Percentiles rank a stretch among this genome's conserved stretches.
These are phyloP conservation scores for Ceyx margarethae DNA, from an alignment of 2,113 vertebrate species.

Conservation along the genomic window DNA sequence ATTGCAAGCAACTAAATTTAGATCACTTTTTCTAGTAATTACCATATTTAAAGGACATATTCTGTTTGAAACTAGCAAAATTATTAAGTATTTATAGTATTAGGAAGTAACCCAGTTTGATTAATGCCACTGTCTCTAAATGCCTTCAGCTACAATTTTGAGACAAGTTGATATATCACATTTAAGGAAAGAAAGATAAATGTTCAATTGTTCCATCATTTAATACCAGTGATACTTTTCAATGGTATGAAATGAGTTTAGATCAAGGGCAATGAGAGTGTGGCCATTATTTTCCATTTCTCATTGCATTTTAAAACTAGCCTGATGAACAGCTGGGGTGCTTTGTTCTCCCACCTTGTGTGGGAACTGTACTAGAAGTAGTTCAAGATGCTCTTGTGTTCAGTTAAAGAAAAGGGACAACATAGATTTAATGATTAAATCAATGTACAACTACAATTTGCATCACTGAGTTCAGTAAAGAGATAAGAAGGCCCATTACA, in stretches of 20 bases:
- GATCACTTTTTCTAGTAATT: conserved; percentile 12
- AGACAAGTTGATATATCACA: neutral
- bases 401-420: neutral
- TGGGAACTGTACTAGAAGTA: neutral
- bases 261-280: neutral
- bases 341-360: neutral
- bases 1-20: conserved; percentile 2
- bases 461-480: neutral
- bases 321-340: neutral
- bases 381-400: neutral
- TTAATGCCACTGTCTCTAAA: neutral
- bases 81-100: neutral
- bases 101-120: neutral
- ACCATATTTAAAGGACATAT: neutral
- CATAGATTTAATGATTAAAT: neutral
- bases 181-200: neutral
- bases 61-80: conserved; percentile 29
- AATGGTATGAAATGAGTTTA: neutral
- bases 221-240: neutral
- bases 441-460: neutral
- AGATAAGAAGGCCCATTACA: neutral
- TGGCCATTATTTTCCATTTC: neutral
- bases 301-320: neutral
- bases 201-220: neutral
- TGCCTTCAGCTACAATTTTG: neutral